phyloP scores from a whole-genome alignment of 30 jellyfish, hydroid and myxozoan species.

The Clytia hemisphaerica region DNA sequence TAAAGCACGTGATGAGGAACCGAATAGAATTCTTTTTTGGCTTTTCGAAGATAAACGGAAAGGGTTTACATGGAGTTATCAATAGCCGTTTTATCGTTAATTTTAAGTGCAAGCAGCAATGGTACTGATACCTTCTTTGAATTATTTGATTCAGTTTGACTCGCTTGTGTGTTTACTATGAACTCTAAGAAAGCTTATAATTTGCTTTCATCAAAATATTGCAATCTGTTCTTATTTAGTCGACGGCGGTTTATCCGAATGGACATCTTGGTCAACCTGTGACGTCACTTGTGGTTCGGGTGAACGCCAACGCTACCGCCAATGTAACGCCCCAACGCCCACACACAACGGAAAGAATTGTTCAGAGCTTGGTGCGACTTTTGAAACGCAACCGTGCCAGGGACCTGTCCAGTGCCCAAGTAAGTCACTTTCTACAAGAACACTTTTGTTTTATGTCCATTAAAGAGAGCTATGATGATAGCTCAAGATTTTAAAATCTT shows the following conservation, averaged over 20 bases:
- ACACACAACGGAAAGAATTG: conserved; percentile 74
- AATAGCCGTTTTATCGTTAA: neutral
- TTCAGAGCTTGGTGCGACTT: conserved; percentile 56
- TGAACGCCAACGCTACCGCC: conserved; percentile 40
- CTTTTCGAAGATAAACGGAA: neutral
- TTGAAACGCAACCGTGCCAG: conserved; percentile 54
- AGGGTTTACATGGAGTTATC: neutral
- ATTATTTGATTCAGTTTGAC: no score
- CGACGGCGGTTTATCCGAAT: conserved; percentile 76
- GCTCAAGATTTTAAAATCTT: no score
- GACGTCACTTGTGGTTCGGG: conserved; percentile 87
- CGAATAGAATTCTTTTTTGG: neutral
- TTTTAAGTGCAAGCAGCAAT: neutral
- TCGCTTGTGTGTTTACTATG: no score
- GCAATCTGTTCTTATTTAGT: conserved; percentile 24
- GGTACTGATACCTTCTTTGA: neutral
- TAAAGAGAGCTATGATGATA: no score
- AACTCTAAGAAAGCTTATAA: no score
- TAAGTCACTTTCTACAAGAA: conserved; percentile 16
- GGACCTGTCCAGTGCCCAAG: conserved; percentile 72
- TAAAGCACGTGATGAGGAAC: neutral
- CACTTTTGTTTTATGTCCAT: no score
- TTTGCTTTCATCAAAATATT: no score
- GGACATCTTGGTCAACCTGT: conserved; percentile 89
- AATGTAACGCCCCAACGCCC: conserved; percentile 87